These are phyloP conservation scores for Lordiphosa andalusiaca DNA, from an alignment of 2,888 invertebrate genomes.

Conservation along the genomic window DNA sequence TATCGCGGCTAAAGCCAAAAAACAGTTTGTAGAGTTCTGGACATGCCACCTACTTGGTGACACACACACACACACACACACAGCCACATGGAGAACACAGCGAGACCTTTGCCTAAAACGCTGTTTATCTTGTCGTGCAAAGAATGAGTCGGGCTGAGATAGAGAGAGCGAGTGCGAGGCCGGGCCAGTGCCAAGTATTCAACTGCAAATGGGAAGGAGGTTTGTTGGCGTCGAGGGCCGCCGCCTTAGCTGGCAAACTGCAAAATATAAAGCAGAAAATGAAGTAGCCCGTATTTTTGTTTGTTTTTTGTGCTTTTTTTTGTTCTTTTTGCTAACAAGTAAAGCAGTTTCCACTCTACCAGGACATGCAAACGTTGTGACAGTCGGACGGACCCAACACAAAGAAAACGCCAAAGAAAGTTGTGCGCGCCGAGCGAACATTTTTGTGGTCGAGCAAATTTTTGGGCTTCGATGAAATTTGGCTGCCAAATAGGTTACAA, in stretches of 20 bases:
- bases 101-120: conserved; percentile 67
- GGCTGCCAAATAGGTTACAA: conserved; percentile 74
- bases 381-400: conserved; percentile 33
- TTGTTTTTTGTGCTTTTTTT: not conserved
- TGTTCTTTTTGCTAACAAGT: conserved; percentile 11
- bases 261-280: conserved; percentile 64
- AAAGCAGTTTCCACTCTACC: conserved; percentile 11
- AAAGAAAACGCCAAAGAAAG: conserved; percentile 52
- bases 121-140: conserved; percentile 65
- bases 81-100: conserved; percentile 16
- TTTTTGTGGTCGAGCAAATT: conserved; percentile 73
- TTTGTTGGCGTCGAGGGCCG: conserved; percentile 34
- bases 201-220: conserved; percentile 19
- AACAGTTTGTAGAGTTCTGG: conserved; percentile 9
- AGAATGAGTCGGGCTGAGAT: conserved; percentile 22
- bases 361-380: conserved; percentile 60
- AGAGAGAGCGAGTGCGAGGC: not conserved
- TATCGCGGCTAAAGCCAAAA: conserved; percentile 41
- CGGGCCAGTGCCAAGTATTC: conserved; percentile 40
- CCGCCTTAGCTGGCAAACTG: conserved; percentile 18
- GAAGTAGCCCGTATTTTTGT: conserved; percentile 50
- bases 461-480: conserved; percentile 72
- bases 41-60: conserved; percentile 11
- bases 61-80: not conserved
- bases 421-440: conserved; percentile 58